Evolutionary conservation across 1,140 invertebrate species (phyloP).

Genomic region (Druon quercuslanigerum): DNA sequence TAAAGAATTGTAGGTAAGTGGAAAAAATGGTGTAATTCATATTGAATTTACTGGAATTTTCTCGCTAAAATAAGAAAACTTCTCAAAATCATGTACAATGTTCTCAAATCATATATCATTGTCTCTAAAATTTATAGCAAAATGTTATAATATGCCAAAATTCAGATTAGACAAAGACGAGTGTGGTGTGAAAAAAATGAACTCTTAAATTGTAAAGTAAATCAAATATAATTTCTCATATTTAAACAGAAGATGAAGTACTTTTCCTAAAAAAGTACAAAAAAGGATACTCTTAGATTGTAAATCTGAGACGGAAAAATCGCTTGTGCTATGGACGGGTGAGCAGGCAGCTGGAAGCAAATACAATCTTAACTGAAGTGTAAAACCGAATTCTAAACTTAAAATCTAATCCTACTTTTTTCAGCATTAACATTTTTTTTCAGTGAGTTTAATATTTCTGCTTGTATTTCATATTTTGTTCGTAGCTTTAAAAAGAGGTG

Average conservation of each 20-base stretch:
- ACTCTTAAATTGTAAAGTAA: background rate
- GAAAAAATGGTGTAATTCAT: too few relatives aligned
- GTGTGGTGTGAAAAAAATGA: background rate
- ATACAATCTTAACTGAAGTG: background rate
- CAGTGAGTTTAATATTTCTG: constrained; percentile 26
- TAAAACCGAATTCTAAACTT: background rate
- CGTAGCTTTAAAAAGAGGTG: constrained; percentile 45
- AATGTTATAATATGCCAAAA: background rate
- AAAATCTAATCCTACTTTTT: background rate
- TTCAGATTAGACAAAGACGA: background rate
- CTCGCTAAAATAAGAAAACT: too few relatives aligned
- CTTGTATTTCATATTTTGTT: constrained; percentile 40
- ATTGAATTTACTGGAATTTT: too few relatives aligned
- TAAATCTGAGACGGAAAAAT: constrained; percentile 34
- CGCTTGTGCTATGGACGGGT: constrained; percentile 71
- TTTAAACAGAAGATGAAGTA: background rate
- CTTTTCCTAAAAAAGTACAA: constrained; percentile 4
- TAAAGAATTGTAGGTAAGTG: too few relatives aligned
- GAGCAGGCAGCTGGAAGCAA: constrained; percentile 56
- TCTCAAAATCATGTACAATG: too few relatives aligned
- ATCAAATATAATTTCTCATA: background rate
- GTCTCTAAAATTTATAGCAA: too few relatives aligned
- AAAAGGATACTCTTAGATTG: constrained; percentile 15
- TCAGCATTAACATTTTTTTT: background rate
- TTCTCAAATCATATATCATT: too few relatives aligned